phyloP scores from a whole-genome alignment of 2,888 invertebrate species.

The Meloe dianella region DNA sequence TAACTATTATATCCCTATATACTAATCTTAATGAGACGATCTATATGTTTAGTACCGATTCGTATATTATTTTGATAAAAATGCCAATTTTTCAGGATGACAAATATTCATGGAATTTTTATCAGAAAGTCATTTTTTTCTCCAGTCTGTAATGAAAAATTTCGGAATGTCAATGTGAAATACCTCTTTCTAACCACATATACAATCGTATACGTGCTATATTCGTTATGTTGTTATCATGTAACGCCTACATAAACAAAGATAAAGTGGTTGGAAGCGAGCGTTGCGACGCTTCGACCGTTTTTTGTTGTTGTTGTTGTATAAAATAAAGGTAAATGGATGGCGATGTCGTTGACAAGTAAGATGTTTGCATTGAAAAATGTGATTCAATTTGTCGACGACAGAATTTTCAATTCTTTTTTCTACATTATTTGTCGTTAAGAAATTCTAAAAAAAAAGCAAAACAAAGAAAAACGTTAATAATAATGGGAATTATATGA shows the following conservation, averaged over 20 bases:
- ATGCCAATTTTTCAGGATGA: not conserved
- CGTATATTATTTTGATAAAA: not conserved
- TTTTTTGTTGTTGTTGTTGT: not conserved
- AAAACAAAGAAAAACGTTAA: not conserved
- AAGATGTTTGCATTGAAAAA: constrained; percentile 45
- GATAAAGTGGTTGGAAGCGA: constrained; percentile 33
- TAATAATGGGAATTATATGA: not conserved
- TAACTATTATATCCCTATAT: not conserved
- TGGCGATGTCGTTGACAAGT: constrained; percentile 23
- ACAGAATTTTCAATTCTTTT: constrained; percentile 41
- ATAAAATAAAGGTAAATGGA: not conserved
- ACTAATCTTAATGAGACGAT: not conserved
- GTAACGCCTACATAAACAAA: constrained; percentile 35
- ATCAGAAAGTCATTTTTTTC: not conserved
- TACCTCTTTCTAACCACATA: not conserved
- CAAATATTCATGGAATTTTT: constrained; percentile 4
- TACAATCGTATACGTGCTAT: not conserved
- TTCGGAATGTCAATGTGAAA: not conserved
- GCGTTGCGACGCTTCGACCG: not conserved
- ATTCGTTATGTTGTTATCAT: constrained; percentile 30
- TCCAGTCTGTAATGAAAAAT: not conserved
- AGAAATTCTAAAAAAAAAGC: not conserved
- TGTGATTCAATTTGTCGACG: constrained; percentile 50
- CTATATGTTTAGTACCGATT: not conserved
- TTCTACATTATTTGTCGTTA: not conserved